These are phyloP conservation scores for Antitype chi DNA, from an alignment of 2,888 invertebrate genomes.

Conservation along the genomic window DNA sequence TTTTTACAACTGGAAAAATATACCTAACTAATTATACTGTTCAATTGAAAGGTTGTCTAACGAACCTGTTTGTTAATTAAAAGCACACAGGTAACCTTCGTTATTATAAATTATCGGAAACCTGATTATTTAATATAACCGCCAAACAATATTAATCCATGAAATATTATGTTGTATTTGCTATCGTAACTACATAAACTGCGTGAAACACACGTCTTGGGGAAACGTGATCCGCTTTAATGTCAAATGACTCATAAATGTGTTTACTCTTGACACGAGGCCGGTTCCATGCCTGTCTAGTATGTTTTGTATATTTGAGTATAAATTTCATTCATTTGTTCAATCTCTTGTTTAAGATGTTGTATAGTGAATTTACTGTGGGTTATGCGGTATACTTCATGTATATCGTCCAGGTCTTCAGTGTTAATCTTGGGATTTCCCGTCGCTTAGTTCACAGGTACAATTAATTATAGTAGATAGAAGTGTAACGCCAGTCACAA, in stretches of 20 bases:
- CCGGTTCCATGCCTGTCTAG: slow-evolving; percentile 25
- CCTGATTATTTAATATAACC: slow-evolving; percentile 2
- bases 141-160: not conserved
- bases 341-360: not conserved
- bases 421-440: not conserved
- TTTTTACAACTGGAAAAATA: not conserved
- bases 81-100: not conserved
- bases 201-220: slow-evolving; percentile 44
- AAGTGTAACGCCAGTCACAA: not conserved
- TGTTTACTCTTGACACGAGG: slow-evolving; percentile 51
- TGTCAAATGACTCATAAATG: slow-evolving; percentile 61
- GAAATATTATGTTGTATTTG: slow-evolving; percentile 31
- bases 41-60: not conserved
- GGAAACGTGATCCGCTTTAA: slow-evolving; percentile 59
- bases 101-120: slow-evolving; percentile 6
- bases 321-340: slow-evolving; percentile 11
- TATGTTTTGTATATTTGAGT: slow-evolving; percentile 15
- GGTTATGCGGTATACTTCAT: not conserved
- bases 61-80: slow-evolving; percentile 12
- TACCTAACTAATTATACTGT: slow-evolving; percentile 1
- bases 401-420: not conserved
- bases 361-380: not conserved
- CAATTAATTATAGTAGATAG: not conserved
- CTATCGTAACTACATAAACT: slow-evolving; percentile 11
- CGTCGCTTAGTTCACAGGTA: not conserved